These are phyloP conservation scores for Dascillus cervinus DNA, from an alignment of 2,888 invertebrate genomes.

Conservation along the genomic window DNA sequence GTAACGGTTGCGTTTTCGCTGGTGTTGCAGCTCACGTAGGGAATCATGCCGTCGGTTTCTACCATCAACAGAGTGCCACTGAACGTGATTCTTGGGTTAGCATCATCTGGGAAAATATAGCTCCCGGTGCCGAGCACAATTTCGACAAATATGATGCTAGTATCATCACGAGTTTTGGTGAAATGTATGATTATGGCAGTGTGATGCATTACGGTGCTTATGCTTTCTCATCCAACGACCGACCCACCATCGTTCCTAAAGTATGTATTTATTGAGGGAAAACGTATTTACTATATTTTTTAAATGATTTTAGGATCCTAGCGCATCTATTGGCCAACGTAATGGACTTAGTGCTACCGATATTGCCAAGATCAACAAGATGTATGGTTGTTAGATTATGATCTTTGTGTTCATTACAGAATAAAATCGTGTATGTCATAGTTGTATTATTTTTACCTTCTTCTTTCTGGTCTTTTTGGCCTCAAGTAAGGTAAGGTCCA, in stretches of 20 bases:
- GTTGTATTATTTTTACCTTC: no score
- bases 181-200: slow-evolving; percentile 62
- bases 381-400: slow-evolving; percentile 50
- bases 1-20: slow-evolving; percentile 46
- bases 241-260: slow-evolving; percentile 56
- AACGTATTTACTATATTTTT: neutral
- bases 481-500: no score
- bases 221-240: slow-evolving; percentile 62
- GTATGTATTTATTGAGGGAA: slow-evolving; percentile 26
- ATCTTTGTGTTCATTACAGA: no score
- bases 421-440: no score
- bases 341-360: slow-evolving; percentile 51
- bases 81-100: slow-evolving; percentile 69
- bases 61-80: slow-evolving; percentile 74
- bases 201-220: slow-evolving; percentile 65
- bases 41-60: slow-evolving; percentile 73
- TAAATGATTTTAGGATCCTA: slow-evolving; percentile 35
- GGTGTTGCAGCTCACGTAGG: slow-evolving; percentile 71
- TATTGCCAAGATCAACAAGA: slow-evolving; percentile 48
- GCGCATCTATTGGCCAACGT: slow-evolving; percentile 51
- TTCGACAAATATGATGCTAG: slow-evolving; percentile 60
- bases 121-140: slow-evolving; percentile 45
- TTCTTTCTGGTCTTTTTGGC: no score
- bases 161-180: slow-evolving; percentile 57
- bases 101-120: slow-evolving; percentile 67